Base-by-base conservation (phyloP, 2,113 vertebrate genomes). In the Chloropsis cyanopogon region DNA sequence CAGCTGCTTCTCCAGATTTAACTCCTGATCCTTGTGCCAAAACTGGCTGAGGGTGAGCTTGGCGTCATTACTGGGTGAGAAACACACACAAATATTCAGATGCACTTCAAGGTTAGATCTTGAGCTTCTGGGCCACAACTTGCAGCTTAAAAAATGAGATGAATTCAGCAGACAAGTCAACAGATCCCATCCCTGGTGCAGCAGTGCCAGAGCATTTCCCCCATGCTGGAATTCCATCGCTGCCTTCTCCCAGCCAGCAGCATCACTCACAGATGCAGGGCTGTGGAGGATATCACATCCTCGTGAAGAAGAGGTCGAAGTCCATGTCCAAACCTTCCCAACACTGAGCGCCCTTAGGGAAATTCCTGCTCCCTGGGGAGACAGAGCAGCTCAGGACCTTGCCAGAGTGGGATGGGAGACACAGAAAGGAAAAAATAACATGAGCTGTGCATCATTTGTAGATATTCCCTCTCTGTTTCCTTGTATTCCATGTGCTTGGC, bases 401-500 rank as follows among this genome's bases (percentile, higher is more conserved):
- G 20, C 25, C 42, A 44, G 46, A 25, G 42, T 8, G 10, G 39
- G 50, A 35, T 23, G 50, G 21, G 29, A 69, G 73, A 47, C 29
- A 60, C 39, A n/a, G 68, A 49, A 69, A 23, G 56, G 26, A 64
- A 37, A 37, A 52, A 65, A 42, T 35, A 76, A 29, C 0, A 1
- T 2, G 31, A 82, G 23, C 6, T 37, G 49, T 50, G 68, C 56
- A 57, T 13, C 26, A 39, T 49, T 81, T 91, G 57, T 60, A 77
- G 63, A 19, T 33, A 78, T 89, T 61, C 39, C 75, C 50, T 79
- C 85, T 61, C 90, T 46, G 46, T 56, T 94, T 93, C 91, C 91
- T 91, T 60, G 52, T 73, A 44, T 76, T 41, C 26, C 7, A 10
- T 91, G 96, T 79, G 95, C 91, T 86, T 91, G 76, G 96, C 95